Evolutionary conservation across 2,113 vertebrate species (phyloP).

Genomic region (Phycodurus eques): DNA sequence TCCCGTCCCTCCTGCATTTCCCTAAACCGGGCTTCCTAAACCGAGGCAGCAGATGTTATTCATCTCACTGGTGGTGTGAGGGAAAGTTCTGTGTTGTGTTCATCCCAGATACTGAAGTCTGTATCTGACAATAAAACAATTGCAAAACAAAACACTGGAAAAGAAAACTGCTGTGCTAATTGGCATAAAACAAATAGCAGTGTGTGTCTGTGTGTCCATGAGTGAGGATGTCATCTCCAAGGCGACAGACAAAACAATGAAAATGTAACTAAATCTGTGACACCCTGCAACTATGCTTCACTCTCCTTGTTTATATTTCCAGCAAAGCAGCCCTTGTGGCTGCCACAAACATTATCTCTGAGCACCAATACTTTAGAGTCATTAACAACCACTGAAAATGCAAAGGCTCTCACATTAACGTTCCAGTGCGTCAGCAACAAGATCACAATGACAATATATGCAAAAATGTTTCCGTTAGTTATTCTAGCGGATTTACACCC

Average conservation of each 20-base stretch:
- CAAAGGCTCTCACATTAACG: not conserved
- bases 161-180: conserved; percentile 32
- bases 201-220: conserved; percentile 5
- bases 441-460: not conserved
- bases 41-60: conserved; percentile 47
- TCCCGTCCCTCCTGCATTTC: conserved; percentile 38
- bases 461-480: not conserved
- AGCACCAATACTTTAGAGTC: not conserved
- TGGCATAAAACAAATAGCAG: conserved; percentile 17
- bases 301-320: not conserved
- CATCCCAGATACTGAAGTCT: conserved; percentile 43
- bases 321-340: conserved; percentile 16
- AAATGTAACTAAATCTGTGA: conserved; percentile 9
- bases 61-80: conserved; percentile 27
- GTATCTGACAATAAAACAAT: conserved; percentile 28
- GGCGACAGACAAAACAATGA: conserved; percentile 26
- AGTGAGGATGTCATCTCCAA: not conserved
- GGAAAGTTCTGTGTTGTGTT: conserved; percentile 29
- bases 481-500: not conserved
- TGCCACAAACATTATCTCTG: not conserved
- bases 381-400: conserved; percentile 1
- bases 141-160: conserved; percentile 24
- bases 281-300: conserved; percentile 2
- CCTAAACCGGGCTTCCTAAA: conserved; percentile 20
- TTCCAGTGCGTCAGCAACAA: not conserved